Evolutionary conservation across 2,113 vertebrate species (phyloP).

Genomic region (Pogona vitticeps): DNA sequence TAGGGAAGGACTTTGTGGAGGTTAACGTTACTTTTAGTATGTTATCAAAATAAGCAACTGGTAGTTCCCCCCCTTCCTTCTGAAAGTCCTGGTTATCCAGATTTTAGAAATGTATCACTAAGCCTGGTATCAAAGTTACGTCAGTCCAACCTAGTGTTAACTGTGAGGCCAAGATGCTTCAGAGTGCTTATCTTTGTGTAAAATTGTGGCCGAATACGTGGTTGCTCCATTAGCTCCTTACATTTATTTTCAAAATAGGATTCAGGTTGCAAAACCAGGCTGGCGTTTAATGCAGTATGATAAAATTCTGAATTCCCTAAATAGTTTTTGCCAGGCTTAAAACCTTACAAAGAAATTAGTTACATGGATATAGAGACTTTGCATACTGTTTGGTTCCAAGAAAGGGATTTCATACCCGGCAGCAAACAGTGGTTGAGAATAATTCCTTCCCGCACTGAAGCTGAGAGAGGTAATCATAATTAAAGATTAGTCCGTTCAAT

Average conservation of each 20-base stretch:
- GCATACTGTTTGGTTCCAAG: constrained; percentile 43
- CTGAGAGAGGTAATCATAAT: constrained; percentile 55
- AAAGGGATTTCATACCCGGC: constrained; percentile 46
- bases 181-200: not conserved
- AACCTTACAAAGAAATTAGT: constrained; percentile 26
- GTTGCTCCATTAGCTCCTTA: no score
- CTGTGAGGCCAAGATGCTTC: not conserved
- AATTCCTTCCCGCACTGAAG: constrained; percentile 55
- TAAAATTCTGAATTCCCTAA: constrained; percentile 25
- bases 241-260: not conserved
- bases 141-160: not conserved
- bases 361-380: constrained; percentile 39
- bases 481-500: constrained; percentile 55
- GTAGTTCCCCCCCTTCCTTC: no score
- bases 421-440: constrained; percentile 52
- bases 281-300: constrained; percentile 12
- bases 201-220: not conserved
- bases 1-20: no score
- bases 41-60: no score
- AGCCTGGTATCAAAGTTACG: not conserved
- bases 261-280: not conserved
- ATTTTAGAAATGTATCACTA: not conserved
- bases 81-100: not conserved
- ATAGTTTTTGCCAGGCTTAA: constrained; percentile 13
- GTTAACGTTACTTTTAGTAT: no score